Base-by-base conservation (phyloP, 1,140 invertebrate genomes). In the Hetaerina americana region DNA sequence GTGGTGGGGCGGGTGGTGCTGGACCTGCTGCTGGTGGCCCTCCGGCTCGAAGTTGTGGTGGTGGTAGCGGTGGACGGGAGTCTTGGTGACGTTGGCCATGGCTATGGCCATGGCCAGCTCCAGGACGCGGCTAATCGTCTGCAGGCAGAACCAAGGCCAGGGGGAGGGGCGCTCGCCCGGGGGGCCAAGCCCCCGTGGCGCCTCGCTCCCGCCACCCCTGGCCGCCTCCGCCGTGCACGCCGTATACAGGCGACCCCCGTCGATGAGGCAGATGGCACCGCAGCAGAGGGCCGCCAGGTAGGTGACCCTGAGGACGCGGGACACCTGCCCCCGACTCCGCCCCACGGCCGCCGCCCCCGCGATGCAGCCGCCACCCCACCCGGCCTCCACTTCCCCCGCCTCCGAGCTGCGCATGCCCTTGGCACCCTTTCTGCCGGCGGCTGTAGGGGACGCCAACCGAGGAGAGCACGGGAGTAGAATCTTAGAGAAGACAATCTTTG, bases 31-130 rank as follows among this genome's bases (percentile, higher is more conserved):
- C 69, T 81, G 79, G 66, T 80, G 82, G 70, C 83, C 82, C 22
- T 57, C 40, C 2, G 40, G 40, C 22, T 57, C 40, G 40, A 57
- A 57, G 40, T 57, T 57, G 74, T 84, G 84, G 27, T 82, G 79
- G 26, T 84, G 84, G 70, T 77, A 77, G 74, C 84, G 84, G 10
- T 82, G 81, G 15, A 85, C 84, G 0, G 87, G 83, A 73, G 87
- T 85, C 68, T 86, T 85, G n/a, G 85, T 87, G 72, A 87, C 84
- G 76, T 85, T 86, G 12, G 86, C 86, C 82, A 88, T 85, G 2
- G 83, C 81, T 71, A 81, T 85, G 12, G 84, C 85, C 84, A 86
- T 86, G 26, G 80, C 78, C 18, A 87, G 77, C 77, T 87, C 86
- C 10, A 85, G 73, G 24, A 75, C 76, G 49, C 86, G 80, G 72